These are phyloP conservation scores for Aphaenogaster rudis DNA, from an alignment of 1,140 invertebrate genomes.

Conservation along the genomic window DNA sequence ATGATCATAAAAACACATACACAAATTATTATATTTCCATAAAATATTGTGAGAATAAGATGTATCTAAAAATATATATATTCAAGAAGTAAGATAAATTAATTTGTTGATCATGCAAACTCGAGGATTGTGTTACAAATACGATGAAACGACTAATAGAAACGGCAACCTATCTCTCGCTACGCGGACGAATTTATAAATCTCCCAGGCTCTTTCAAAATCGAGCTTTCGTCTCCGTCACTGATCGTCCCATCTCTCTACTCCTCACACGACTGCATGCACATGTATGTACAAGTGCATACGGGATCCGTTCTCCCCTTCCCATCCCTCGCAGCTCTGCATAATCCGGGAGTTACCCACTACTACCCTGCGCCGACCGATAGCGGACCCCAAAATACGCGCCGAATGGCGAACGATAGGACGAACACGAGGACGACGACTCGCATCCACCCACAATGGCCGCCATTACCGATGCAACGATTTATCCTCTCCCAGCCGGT, in stretches of 20 bases:
- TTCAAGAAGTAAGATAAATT: background rate
- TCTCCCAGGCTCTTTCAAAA: conserved; percentile 31
- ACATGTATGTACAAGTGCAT: conserved; percentile 53
- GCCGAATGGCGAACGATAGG: conserved; percentile 59
- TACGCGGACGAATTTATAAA: conserved; percentile 17
- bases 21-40: background rate
- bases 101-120: background rate
- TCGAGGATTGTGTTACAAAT: background rate
- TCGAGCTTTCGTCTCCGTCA: conserved; percentile 20
- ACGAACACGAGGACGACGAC: conserved; percentile 63
- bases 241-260: conserved; percentile 22
- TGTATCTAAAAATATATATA: background rate
- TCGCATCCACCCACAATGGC: conserved; percentile 78
- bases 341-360: conserved; percentile 83
- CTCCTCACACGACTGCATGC: conserved; percentile 11
- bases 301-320: conserved; percentile 43
- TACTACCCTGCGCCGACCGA: conserved; percentile 76
- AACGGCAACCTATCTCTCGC: background rate
- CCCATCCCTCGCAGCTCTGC: conserved; percentile 74
- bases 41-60: background rate
- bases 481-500: conserved; percentile 70
- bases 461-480: conserved; percentile 82
- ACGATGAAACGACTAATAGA: background rate
- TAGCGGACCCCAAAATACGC: conserved; percentile 76
- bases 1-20: background rate